Evolutionary conservation across 2,113 vertebrate species (phyloP).

Genomic region (Ploceus nigricollis): DNA sequence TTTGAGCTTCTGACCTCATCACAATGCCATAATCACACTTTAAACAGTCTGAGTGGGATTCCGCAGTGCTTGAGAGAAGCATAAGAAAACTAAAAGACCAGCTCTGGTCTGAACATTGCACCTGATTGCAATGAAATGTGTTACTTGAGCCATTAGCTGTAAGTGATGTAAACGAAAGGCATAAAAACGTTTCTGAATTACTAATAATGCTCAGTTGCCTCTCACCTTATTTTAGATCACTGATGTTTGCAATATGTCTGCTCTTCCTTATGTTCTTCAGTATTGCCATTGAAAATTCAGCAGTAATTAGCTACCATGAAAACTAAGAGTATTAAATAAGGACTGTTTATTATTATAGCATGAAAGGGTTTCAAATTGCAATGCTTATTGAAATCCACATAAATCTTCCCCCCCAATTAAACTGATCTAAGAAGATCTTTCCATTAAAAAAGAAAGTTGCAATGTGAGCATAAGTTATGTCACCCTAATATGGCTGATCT

Average conservation of each 20-base stretch:
- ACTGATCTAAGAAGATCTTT: not conserved
- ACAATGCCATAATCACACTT: rapidly evolving
- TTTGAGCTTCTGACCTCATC: not conserved
- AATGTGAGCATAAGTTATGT: not conserved
- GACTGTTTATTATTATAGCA: not conserved
- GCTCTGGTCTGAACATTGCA: not conserved
- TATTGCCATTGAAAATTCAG: not conserved
- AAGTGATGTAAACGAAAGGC: not conserved
- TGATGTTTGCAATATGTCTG: not conserved
- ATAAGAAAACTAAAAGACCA: not conserved
- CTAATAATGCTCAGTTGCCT: not conserved
- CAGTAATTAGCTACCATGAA: not conserved
- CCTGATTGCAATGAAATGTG: not conserved
- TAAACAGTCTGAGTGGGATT: not conserved
- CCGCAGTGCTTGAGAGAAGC: not conserved
- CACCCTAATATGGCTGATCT: not conserved
- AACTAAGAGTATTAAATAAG: not conserved
- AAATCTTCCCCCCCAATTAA: not conserved
- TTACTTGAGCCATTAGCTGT: not conserved
- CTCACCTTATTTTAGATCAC: not conserved
- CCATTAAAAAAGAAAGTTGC: not conserved
- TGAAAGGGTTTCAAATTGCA: not conserved
- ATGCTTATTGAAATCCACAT: not conserved
- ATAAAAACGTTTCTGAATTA: not conserved
- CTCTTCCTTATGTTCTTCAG: not conserved